A percentile compares a stretch with the other conserved stretches of the same genome.
These are phyloP conservation scores for Patiria pectinifera DNA, from an alignment of 53 echinoderm and acorn worm species.

Conservation along the genomic window DNA sequence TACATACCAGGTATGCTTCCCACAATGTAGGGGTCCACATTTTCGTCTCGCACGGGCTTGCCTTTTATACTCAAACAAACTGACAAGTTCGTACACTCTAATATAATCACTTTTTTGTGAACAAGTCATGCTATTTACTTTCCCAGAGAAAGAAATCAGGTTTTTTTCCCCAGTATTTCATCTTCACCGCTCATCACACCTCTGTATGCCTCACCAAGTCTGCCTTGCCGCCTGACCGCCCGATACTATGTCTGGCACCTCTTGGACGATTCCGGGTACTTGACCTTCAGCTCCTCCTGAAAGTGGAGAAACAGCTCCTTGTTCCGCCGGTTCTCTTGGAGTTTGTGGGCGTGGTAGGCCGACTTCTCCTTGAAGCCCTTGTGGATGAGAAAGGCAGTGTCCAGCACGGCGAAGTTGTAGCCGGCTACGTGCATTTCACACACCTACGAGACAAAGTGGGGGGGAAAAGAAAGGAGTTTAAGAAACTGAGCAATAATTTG, in stretches of 20 bases:
- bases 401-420: slow-evolving; percentile 90
- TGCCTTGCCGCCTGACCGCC: background rate
- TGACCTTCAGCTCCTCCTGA: slow-evolving; percentile 76
- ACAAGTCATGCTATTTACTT: background rate
- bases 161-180: background rate
- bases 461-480: background rate
- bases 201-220: background rate
- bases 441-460: slow-evolving; percentile 60
- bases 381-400: slow-evolving; percentile 86
- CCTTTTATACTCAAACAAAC: background rate
- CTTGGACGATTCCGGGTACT: slow-evolving; percentile 85
- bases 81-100: background rate
- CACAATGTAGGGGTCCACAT: no score
- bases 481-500: background rate
- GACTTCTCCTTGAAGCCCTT: slow-evolving; percentile 87
- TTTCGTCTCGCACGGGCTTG: no score
- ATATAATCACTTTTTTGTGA: background rate
- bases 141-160: background rate
- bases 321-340: slow-evolving; percentile 84
- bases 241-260: slow-evolving; percentile 65
- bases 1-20: no score
- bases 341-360: slow-evolving; percentile 80
- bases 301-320: slow-evolving; percentile 81
- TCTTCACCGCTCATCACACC: background rate
- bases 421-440: slow-evolving; percentile 95